A percentile compares a stretch with the other conserved stretches of the same genome.
These are phyloP conservation scores for Forbesichthys papilliferus DNA, from an alignment of 2,113 vertebrate species.

Conservation along the genomic window DNA sequence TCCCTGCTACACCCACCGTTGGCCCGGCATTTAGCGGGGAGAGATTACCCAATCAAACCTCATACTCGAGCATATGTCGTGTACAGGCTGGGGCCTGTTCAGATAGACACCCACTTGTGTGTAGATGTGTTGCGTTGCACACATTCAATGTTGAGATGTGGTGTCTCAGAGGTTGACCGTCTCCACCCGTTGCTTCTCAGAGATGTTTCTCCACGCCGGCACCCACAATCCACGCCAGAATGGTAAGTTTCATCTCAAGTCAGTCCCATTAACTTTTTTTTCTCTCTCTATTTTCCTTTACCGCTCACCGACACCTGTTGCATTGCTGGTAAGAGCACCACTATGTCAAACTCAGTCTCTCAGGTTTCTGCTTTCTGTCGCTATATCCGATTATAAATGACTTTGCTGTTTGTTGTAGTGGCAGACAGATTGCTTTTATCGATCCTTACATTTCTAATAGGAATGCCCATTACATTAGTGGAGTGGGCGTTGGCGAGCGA, in stretches of 20 bases:
- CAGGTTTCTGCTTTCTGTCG: slow-evolving; percentile 22
- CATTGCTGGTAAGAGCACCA: slow-evolving; percentile 62
- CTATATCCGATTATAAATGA: slow-evolving; percentile 56
- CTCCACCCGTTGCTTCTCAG: slow-evolving; percentile 67
- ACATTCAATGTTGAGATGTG: slow-evolving; percentile 3
- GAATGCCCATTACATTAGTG: slow-evolving; percentile 62
- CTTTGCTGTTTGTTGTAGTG: slow-evolving; percentile 47
- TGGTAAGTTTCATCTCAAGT: slow-evolving; percentile 65
- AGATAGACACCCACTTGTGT: slow-evolving; percentile 31
- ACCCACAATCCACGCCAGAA: slow-evolving; percentile 61
- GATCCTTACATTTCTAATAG: slow-evolving; percentile 44
- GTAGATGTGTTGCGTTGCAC: background rate
- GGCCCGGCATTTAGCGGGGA: slow-evolving; percentile 33
- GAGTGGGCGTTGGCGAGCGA: slow-evolving; percentile 33
- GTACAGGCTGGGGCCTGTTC: slow-evolving; percentile 29
- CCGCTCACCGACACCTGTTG: slow-evolving; percentile 51
- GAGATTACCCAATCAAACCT: slow-evolving; percentile 62
- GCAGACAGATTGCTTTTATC: slow-evolving; percentile 45
- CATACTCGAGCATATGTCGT: slow-evolving; percentile 57
- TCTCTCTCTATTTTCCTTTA: slow-evolving; percentile 25
- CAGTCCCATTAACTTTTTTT: slow-evolving; percentile 54
- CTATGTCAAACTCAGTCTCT: slow-evolving; percentile 11
- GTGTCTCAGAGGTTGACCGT: slow-evolving; percentile 26
- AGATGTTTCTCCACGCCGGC: slow-evolving; percentile 71
- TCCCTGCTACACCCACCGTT: slow-evolving; percentile 58